Conservation (phyloP, 2,888 invertebrate species). For the Nasonia oneida region DNA sequence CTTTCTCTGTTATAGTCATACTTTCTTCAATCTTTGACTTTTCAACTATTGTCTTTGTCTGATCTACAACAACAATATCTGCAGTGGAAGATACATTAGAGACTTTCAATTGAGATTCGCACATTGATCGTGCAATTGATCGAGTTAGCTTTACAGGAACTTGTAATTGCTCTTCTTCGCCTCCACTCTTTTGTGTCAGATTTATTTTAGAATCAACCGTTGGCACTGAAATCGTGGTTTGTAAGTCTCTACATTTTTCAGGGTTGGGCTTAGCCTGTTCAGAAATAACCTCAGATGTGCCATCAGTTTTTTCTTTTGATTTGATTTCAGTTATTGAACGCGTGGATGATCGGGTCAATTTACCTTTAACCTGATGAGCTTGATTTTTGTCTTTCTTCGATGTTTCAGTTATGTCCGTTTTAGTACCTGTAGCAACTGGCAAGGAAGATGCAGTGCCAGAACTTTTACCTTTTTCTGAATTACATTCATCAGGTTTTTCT, state of each 20-base stretch:
- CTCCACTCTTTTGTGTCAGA: neutral
- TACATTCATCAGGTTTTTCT: neutral
- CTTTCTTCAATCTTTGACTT: neutral
- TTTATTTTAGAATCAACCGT: neutral
- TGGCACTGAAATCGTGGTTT: neutral
- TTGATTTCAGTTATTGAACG: conserved; percentile 26
- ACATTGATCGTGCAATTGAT: conserved; percentile 1
- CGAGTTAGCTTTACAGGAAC: conserved; percentile 41
- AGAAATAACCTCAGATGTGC: neutral
- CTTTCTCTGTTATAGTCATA: neutral
- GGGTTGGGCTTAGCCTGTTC: neutral
- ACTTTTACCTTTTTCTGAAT: neutral
- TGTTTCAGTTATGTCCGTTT: neutral
- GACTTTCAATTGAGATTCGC: neutral
- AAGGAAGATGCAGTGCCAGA: neutral
- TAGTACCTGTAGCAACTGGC: neutral
- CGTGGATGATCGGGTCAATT: conserved; percentile 44
- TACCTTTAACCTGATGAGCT: conserved; percentile 35
- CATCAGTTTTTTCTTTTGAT: conserved; percentile 10
- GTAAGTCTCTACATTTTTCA: neutral
- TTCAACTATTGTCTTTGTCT: neutral
- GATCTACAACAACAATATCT: neutral
- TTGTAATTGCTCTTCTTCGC: conserved; percentile 7
- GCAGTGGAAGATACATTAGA: neutral
- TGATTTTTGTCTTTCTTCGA: neutral